These are phyloP conservation scores for Paracentrotus lividus DNA, from an alignment of 53 echinoderm and acorn worm genomes.

Conservation along the genomic window DNA sequence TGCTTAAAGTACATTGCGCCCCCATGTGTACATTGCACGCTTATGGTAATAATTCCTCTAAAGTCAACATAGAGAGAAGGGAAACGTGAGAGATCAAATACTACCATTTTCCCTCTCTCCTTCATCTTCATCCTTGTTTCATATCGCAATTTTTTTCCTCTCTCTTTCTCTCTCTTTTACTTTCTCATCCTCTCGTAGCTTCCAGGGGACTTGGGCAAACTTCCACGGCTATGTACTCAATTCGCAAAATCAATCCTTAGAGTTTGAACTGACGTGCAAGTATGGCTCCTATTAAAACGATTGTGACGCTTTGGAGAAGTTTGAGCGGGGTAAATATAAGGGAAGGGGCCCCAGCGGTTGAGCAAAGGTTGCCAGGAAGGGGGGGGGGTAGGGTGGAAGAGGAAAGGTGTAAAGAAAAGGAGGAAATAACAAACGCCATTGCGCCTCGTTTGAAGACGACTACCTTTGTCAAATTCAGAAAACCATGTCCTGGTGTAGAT, in stretches of 20 bases:
- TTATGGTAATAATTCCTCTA: slow-evolving; percentile 54
- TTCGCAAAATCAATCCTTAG: slow-evolving; percentile 58
- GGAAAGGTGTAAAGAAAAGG: not conserved
- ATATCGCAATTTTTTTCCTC: slow-evolving; percentile 41
- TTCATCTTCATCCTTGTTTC: slow-evolving; percentile 35
- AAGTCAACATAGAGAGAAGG: slow-evolving; percentile 56
- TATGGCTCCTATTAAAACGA: not conserved
- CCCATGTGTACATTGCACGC: slow-evolving; percentile 66
- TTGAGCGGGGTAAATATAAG: slow-evolving; percentile 51
- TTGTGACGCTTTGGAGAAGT: slow-evolving; percentile 38
- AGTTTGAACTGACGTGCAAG: slow-evolving; percentile 41
- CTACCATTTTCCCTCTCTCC: slow-evolving; percentile 7
- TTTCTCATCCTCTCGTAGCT: not conserved
- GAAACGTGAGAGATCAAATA: slow-evolving; percentile 66
- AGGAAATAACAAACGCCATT: slow-evolving; percentile 6
- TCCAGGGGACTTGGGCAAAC: slow-evolving; percentile 53
- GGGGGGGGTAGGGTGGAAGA: not conserved
- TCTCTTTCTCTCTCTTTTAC: slow-evolving; percentile 28
- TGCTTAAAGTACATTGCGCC: slow-evolving; percentile 61
- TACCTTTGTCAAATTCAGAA: not conserved
- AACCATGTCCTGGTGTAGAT: not conserved
- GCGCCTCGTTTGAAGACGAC: not conserved
- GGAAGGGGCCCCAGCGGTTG: not conserved
- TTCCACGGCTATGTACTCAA: slow-evolving; percentile 44
- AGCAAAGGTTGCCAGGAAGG: slow-evolving; percentile 27